Evolutionary conservation across 2,888 invertebrate genomes (phyloP).

Genomic region (Synanthedon vespiformis): DNA sequence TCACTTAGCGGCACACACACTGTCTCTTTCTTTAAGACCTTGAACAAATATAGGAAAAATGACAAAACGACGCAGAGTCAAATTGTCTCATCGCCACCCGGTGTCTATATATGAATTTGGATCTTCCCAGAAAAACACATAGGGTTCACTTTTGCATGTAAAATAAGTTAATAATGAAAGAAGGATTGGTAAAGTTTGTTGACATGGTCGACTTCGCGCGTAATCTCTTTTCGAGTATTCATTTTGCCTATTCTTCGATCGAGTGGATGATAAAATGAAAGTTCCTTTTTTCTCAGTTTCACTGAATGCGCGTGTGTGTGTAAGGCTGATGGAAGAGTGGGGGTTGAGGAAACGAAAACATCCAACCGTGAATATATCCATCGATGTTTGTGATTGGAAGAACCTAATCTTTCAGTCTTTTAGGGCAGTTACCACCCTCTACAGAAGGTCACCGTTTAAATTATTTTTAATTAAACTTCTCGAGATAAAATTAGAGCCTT

Average conservation of each 20-base stretch:
- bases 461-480: no score
- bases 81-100: conserved; percentile 6
- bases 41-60: conserved; percentile 29
- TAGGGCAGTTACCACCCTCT: no score
- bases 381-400: neutral
- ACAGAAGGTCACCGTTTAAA: no score
- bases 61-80: conserved; percentile 14
- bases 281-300: conserved; percentile 6
- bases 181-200: conserved; percentile 38
- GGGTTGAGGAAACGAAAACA: neutral
- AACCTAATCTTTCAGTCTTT: no score
- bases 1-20: conserved; percentile 26
- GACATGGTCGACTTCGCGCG: conserved; percentile 30
- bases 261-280: conserved; percentile 17
- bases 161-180: conserved; percentile 26
- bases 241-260: conserved; percentile 18
- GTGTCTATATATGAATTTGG: neutral
- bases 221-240: conserved; percentile 38
- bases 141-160: conserved; percentile 9
- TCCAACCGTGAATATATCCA: neutral
- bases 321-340: neutral
- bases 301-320: neutral
- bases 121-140: neutral
- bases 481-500: no score
- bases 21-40: conserved; percentile 12